Conservation (phyloP, 92 coral and sea anemone genomes). For the Pocillopora grandis region DNA sequence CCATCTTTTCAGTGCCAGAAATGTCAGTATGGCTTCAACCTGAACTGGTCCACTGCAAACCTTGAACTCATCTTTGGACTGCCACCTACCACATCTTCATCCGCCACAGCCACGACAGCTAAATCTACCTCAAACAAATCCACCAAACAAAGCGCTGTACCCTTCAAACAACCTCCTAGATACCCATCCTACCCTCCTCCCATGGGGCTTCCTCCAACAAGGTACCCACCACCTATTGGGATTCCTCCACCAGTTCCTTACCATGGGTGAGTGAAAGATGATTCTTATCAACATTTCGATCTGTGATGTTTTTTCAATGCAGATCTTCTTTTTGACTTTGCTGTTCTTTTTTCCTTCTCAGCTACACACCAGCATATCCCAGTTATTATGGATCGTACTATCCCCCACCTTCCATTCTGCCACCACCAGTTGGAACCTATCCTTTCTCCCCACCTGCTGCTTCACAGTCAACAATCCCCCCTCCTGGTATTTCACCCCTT, state of each 20-base stretch:
- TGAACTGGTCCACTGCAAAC: slow-evolving; percentile 94
- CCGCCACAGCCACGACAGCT: slow-evolving; percentile 5
- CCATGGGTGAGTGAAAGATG: slow-evolving; percentile 30
- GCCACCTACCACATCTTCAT: slow-evolving; percentile 18
- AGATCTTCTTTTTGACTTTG: not conserved
- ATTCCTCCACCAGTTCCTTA: slow-evolving; percentile 44
- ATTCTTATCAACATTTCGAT: not conserved
- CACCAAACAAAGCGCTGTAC: slow-evolving; percentile 10
- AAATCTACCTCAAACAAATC: not conserved
- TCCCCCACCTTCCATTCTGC: slow-evolving; percentile 35
- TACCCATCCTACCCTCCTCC: slow-evolving; percentile 40
- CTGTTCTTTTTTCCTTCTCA: slow-evolving; percentile 5
- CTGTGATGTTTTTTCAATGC: not conserved
- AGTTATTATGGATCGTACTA: slow-evolving; percentile 32
- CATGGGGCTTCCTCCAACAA: slow-evolving; percentile 33
- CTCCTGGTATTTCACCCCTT: slow-evolving; percentile 40
- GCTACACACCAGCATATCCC: slow-evolving; percentile 29
- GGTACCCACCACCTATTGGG: slow-evolving; percentile 52
- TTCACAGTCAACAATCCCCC: slow-evolving; percentile 55
- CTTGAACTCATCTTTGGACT: slow-evolving; percentile 83
- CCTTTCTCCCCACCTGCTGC: slow-evolving; percentile 25
- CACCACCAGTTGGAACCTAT: slow-evolving; percentile 24
- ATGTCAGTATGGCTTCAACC: slow-evolving; percentile 96
- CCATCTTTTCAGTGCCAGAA: slow-evolving; percentile 96
- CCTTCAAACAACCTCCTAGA: slow-evolving; percentile 26